Conservation (phyloP, 2,888 invertebrate genomes). For the Pseudococcus jackbeardsleyi region DNA sequence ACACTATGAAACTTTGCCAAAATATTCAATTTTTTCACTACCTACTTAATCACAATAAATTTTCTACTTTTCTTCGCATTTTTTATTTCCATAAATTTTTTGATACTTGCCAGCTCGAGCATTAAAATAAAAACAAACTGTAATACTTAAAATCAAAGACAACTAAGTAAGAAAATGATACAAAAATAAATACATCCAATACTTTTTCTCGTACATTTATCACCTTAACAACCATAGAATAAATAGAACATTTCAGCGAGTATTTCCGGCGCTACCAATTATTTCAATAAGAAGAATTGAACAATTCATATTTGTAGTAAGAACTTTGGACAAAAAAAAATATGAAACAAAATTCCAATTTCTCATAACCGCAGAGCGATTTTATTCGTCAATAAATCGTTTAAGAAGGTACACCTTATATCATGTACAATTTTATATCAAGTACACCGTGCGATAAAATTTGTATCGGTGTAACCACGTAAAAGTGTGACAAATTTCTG, state of each 20-base stretch:
- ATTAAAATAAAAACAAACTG: too few species aligned
- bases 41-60: too few species aligned
- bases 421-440: background rate
- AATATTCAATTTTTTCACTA: too few species aligned
- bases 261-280: background rate
- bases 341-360: background rate
- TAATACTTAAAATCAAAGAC: background rate
- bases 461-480: background rate
- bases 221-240: background rate
- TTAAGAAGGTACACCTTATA: background rate
- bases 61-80: too few species aligned
- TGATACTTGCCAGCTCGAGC: too few species aligned
- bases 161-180: background rate
- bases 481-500: constrained; percentile 26
- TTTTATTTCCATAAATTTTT: too few species aligned
- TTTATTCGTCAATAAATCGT: background rate
- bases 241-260: background rate
- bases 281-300: background rate
- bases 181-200: background rate
- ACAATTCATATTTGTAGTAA: background rate
- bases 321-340: background rate
- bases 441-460: background rate
- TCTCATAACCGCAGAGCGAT: background rate
- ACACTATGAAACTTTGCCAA: too few species aligned
- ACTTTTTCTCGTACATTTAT: background rate